Conservation (phyloP, 1,140 invertebrate species). For the Aphelinus atriplicis region DNA sequence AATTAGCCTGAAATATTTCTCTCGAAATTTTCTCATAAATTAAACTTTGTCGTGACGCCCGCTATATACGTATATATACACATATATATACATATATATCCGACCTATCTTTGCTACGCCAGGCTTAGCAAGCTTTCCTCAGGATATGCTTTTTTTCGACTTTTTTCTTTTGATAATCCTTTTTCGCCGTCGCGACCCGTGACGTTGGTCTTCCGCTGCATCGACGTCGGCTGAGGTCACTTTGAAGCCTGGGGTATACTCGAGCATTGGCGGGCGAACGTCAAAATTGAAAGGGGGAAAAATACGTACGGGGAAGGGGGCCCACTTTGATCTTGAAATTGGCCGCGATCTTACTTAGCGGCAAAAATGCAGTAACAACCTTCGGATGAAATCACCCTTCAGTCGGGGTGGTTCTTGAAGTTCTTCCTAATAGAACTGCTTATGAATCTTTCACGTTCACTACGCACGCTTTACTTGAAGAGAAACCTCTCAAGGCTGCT, state of each 20-base stretch:
- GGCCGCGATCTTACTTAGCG: neutral
- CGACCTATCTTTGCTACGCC: neutral
- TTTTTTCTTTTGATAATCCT: constrained; percentile 8
- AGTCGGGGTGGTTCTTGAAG: neutral
- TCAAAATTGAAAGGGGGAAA: constrained; percentile 1
- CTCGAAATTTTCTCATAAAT: constrained; percentile 56
- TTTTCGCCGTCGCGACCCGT: neutral
- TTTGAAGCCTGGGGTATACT: neutral
- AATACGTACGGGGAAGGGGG: neutral
- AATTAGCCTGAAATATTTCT: constrained; percentile 59
- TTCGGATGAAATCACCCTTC: constrained; percentile 2
- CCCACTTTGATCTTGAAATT: constrained; percentile 29
- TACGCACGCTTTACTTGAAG: neutral
- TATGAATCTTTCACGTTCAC: constrained; percentile 9
- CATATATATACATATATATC: too few species aligned
- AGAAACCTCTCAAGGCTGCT: neutral
- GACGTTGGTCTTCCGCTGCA: constrained; percentile 9
- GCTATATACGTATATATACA: constrained; percentile 14
- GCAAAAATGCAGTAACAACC: neutral
- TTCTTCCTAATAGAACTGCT: constrained; percentile 2
- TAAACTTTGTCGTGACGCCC: constrained; percentile 52
- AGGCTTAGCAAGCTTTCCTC: constrained; percentile 15
- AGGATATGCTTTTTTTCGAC: neutral
- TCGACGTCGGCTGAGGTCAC: neutral
- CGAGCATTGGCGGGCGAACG: neutral